Evolutionary conservation across 2,797 vertebrate genomes (phyloP), one percentile per base, ranked within the genome.

Genomic region (Danio tinwini): DNA sequence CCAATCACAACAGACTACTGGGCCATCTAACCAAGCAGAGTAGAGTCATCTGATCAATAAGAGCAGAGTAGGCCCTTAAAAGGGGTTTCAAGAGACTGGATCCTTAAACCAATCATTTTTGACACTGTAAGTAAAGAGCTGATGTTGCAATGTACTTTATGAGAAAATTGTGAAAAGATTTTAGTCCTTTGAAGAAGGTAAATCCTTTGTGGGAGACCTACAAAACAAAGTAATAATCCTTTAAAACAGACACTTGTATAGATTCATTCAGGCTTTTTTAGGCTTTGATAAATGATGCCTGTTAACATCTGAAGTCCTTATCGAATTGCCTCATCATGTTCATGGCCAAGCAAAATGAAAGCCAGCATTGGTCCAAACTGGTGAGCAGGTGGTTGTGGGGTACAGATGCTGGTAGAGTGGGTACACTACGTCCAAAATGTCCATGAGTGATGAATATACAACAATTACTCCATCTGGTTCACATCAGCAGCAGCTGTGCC

Each of bases 351-450:
- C 81, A 63, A 69, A 86, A 86, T 73, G 82, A 81, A 85, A 78
- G 69, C 62, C 84, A 83, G n/a, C 39, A 47, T 71, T 45, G 61
- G 84, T 47, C 62, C 47, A 79, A 78, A 87, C 81, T 80, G 85
- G 76, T 86, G 73, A 29, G 53, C 88, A 88, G 89, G 91, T 90
- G 90, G 84, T 53, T 5, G 65, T 73, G 84, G 42, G 75, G 78
- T 88, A 85, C 90, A 82, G 84, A 91, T 90, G 90, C 90, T 86
- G 83, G 87, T 68, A 79, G 83, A 82, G 89, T 90, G 90, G 88
- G 91, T 91, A 91, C 90, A 90, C 86, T 86, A 86, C 81, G 82
- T 86, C 88, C 86, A 87, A 88, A 88, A 92, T 93, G 90, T 91
- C 89, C 89, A 88, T 72, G 89, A 91, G 91, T 91, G 80, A 81